Base-by-base conservation (phyloP, 2,888 invertebrate species). In the Silvanus unidentatus region DNA sequence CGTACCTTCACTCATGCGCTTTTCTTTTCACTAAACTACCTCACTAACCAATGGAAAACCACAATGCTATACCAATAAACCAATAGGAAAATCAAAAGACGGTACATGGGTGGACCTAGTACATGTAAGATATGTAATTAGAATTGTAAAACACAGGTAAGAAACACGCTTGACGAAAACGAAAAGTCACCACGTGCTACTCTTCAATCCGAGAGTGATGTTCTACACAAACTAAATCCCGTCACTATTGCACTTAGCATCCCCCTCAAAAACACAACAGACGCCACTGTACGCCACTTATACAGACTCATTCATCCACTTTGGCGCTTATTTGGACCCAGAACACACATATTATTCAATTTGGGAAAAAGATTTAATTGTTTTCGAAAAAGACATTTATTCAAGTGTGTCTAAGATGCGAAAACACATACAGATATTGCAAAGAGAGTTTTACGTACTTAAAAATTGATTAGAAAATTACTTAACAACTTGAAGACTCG, bases 71-170 rank as follows among this genome's bases (percentile, higher is more conserved):
- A 58, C 63, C 65, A 59, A 66, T 64, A 69, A 69, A 68, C 70
- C 70, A 70, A 70, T 70, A 58, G 68, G 66, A 66, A 65, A 65
- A 65, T 65, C 64, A 68, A 70, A 71, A 70, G 69, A 70, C 68
- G 69, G 66, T 65, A 65, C 67, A 70, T 71, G 71, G 70, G 70
- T 67, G 69, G 70, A 58, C 53, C 69, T 57, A 60, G 54, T 51
- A 62, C 65, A 69, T 68, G 68, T 69, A 70, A 70, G 68, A 70
- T 65, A 64, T 69, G 68, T 70, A 70, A 69, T 69, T 70, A 70
- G 64, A 68, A 68, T 69, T 69, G 67, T 65, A 64, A 64, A 64
- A 65, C 62, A 62, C 48, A 53, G 55, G 53, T 57, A 54, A 47
- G 48, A 50, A 50, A 29, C 43, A 44, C 42, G 47, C 39, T 42